Percentiles rank a stretch among this genome's conserved stretches.
Evolutionary conservation across 2,113 vertebrate species (phyloP).

Genomic region (Gavialis gangeticus): DNA sequence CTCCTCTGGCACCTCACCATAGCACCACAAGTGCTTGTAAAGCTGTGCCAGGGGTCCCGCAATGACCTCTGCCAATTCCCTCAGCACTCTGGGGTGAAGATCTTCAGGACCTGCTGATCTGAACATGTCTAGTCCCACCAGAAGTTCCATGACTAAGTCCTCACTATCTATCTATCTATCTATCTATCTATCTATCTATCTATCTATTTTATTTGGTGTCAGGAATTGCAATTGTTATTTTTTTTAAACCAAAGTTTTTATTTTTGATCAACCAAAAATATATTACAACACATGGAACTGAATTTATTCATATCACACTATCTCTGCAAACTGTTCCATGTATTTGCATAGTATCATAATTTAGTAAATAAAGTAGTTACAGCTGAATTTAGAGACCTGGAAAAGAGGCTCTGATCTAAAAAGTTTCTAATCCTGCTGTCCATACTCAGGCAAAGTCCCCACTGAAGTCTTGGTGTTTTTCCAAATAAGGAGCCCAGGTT

Average conservation of each 20-base stretch:
- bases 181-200: no score
- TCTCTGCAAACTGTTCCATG: background rate
- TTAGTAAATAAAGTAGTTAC: background rate
- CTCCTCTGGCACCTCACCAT: no score
- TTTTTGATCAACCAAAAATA: background rate
- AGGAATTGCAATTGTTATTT: background rate
- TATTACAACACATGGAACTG: background rate
- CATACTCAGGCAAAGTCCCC: background rate
- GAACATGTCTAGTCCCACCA: no score
- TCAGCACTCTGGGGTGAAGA: no score
- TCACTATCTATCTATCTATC: no score
- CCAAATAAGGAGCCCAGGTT: background rate
- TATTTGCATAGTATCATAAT: background rate
- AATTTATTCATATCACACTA: background rate
- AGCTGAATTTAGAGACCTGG: background rate
- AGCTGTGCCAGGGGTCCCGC: no score
- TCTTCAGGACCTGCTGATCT: no score
- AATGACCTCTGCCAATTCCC: no score
- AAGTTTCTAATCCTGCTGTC: background rate
- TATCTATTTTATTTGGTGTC: no score
- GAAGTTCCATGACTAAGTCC: no score
- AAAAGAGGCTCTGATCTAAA: constrained; percentile 34
- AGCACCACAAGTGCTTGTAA: no score
- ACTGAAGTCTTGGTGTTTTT: background rate
- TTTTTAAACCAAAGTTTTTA: background rate